Base-by-base conservation (phyloP, 2,888 invertebrate genomes). In the Torymus tubicola region DNA sequence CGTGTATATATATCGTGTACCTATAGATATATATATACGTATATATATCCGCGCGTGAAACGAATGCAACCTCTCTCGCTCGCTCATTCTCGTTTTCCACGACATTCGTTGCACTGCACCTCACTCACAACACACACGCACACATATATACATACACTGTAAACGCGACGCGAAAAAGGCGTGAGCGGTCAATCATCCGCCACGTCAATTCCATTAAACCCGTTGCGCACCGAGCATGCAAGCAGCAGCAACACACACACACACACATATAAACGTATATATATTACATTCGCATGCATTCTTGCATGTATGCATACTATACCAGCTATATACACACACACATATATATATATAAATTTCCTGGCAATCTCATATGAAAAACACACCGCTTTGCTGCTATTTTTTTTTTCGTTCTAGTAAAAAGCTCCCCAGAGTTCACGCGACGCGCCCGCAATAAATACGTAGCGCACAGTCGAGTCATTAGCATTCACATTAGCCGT, bases 101-200 rank as follows among this genome's bases (percentile, higher is more conserved):
- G 31, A 31, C 31, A 31, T 31, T 31, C 31, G 31, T 31, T 31
- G 31, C 31, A 31, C 31, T 31, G 31, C 31, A 31, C 31, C 31
- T 31, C 21, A 67, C 68, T n/a, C 31, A 57, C 13, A 52, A 53
- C 68, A n/a, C 24, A 5, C 50, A 18, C 3, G 8, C 31, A 31
- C 4, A 31, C 31, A 31, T 31, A 31, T 8, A 2, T 31, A 31
- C 8, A 31, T 2, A 31, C 8, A 31, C 31, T 31, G 31, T 8
- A 8, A 12, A 52, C 60, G 16, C 2, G 16, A 70, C 57, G 73
- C 57, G 73, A 65, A 73, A 65, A 73, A 65, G 73, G 65, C 64
- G 73, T 55, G 76, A 72, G 65, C 78, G 78, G 78, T 78, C 78
- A 78, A 72, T 78, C 78, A 78, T 78, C 78, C 78, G 78, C 78